phyloP scores from a whole-genome alignment of 2,888 invertebrate species.

The Philopedon plagiatum region DNA sequence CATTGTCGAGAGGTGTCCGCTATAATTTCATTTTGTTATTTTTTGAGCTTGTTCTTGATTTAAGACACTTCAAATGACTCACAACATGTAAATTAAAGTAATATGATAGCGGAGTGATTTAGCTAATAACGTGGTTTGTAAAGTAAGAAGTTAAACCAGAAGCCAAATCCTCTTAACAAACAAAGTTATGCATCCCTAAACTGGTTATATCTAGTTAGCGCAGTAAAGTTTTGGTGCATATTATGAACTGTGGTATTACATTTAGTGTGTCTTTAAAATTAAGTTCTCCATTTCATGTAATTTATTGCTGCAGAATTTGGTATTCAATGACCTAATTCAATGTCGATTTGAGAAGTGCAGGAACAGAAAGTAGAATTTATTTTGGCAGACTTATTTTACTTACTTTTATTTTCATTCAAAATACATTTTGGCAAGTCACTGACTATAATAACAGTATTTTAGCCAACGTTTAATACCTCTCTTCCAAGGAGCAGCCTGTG shows the following conservation, averaged over 20 bases:
- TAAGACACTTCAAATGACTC: neutral
- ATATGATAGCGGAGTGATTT: neutral
- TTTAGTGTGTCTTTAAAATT: conserved; percentile 41
- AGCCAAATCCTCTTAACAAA: conserved; percentile 23
- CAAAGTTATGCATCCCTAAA: conserved; percentile 30
- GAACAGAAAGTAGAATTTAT: too few species aligned
- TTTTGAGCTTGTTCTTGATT: too few species aligned
- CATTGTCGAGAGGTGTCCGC: too few species aligned
- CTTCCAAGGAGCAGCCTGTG: too few species aligned
- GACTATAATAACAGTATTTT: too few species aligned
- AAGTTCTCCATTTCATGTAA: conserved; percentile 30
- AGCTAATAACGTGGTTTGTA: neutral
- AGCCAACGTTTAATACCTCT: too few species aligned
- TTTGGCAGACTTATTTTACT: too few species aligned
- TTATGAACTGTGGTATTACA: conserved; percentile 37
- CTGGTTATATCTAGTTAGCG: conserved; percentile 37
- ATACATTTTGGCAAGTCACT: too few species aligned
- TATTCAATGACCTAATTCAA: conserved; percentile 34
- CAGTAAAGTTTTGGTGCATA: conserved; percentile 40
- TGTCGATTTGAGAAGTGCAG: neutral
- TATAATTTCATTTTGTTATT: too few species aligned
- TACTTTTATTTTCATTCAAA: too few species aligned
- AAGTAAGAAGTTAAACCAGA: conserved; percentile 14
- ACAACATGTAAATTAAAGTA: neutral
- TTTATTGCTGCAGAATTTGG: too few species aligned